Evolutionary conservation across 2,797 vertebrate genomes (phyloP), one percentile per base, ranked within the genome.

Genomic region (Propithecus deckenii): DNA sequence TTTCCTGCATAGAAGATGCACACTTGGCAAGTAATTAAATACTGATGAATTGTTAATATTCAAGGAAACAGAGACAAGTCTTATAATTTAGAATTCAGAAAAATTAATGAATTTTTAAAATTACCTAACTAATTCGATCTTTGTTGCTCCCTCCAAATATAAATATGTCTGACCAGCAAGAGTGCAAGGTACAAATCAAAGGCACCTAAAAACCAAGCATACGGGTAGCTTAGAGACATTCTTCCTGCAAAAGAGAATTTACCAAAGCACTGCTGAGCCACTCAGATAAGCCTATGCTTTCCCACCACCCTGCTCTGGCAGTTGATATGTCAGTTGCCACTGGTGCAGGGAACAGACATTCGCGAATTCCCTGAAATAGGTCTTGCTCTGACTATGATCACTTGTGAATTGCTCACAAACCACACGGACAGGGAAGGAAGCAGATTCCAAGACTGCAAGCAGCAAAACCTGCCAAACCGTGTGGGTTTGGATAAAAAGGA

Each of bases 11-110:
- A 38, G 43, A 80, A 94, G 35, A 90, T 63, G 18, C 41, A 89
- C 35, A 35, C 10, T 50, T n/a, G 55, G n/a, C 57, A 86, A 92
- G 46, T 67, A 94, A 94, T 86, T 86, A 95, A 94, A 90, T 4
- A 55, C 35, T 86, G 35, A 18, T 80, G 20, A 95, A 65, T 74
- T 94, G 46, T 86, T 91, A 94, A 94, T 95, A 96, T 88, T 93
- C 83, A 83, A 95, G 59, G 32, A 95, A 92, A 92, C 32, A 89
- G 28, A 96, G 18, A 89, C 30, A 4, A 30, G 50, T 83, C 76
- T 85, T 38, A 28, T 12, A 65, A 91, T 78, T 80, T 95, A 79
- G 46, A 94, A 93, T 76, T 93, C 43, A 90, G 76, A 76, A 91
- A 94, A 81, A 52, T 41, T 72, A 46, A 80, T 89, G 59, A 32